phyloP scores from a whole-genome alignment of 1,140 invertebrate genomes.

The Eurytemora carolleeae region DNA sequence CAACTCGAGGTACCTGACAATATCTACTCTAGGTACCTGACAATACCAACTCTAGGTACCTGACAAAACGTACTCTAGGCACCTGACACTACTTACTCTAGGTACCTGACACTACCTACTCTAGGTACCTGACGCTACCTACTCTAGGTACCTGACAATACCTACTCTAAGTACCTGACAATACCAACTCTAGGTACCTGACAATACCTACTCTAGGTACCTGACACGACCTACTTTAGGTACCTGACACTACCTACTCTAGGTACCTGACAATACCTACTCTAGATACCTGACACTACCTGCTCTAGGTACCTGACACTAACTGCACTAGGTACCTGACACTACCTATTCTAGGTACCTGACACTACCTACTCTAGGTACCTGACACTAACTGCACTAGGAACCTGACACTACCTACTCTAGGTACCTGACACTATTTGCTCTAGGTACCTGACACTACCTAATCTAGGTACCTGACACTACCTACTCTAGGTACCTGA shows the following conservation, averaged over 20 bases:
- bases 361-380: constrained; percentile 41
- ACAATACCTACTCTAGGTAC: constrained; percentile 33
- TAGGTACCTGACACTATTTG: constrained; percentile 41
- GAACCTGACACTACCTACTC: constrained; percentile 27
- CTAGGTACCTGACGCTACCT: constrained; percentile 40
- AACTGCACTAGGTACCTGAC: constrained; percentile 20
- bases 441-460: too few relatives aligned
- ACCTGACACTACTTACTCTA: too few relatives aligned
- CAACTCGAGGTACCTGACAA: constrained; percentile 40
- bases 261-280: constrained; percentile 26
- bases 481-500: constrained; percentile 36
- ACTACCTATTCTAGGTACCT: constrained; percentile 32
- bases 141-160: constrained; percentile 26
- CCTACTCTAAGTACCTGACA: constrained; percentile 38
- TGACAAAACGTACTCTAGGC: too few relatives aligned
- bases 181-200: constrained; percentile 31
- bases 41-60: constrained; percentile 32
- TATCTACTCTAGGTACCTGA: constrained; percentile 29
- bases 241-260: too few relatives aligned
- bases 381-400: too few relatives aligned
- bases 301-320: too few relatives aligned
- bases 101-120: constrained; percentile 25
- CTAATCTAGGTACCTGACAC: constrained; percentile 20
- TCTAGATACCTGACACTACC: constrained; percentile 40
- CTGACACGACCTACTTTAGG: constrained; percentile 41